phyloP scores from a whole-genome alignment of 92 coral and sea anemone species.

The Heliopora coerulea region DNA sequence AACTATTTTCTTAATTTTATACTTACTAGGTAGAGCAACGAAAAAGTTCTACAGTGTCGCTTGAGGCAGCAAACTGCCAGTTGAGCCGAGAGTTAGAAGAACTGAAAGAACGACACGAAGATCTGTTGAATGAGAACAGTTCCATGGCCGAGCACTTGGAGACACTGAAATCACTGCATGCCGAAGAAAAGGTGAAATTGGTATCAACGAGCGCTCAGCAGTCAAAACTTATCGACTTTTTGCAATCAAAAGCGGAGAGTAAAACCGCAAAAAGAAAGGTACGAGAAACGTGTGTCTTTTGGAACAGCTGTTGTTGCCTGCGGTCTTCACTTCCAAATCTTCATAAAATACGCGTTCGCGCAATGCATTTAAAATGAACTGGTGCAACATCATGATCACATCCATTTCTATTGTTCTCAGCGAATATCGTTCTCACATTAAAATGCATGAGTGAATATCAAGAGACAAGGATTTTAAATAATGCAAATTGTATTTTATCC shows the following conservation, averaged over 20 bases:
- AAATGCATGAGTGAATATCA: too few relatives aligned
- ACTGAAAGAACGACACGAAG: conserved; percentile 71
- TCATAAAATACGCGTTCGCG: too few relatives aligned
- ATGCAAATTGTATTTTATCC: too few relatives aligned
- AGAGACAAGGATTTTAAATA: too few relatives aligned
- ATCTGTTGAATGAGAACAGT: conserved; percentile 62
- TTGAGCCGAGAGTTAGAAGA: conserved; percentile 82
- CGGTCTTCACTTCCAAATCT: too few relatives aligned
- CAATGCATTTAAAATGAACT: too few relatives aligned
- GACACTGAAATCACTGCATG: conserved; percentile 87
- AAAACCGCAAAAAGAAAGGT: conserved; percentile 72
- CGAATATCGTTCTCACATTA: too few relatives aligned
- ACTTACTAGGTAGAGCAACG: conserved; percentile 63
- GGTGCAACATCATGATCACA: too few relatives aligned
- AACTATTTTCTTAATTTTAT: background rate
- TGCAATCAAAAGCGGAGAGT: conserved; percentile 91
- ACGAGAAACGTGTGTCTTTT: too few relatives aligned
- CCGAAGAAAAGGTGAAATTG: conserved; percentile 90
- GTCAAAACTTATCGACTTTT: conserved; percentile 91
- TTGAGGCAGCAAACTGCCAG: conserved; percentile 79
- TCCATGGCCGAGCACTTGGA: conserved; percentile 88
- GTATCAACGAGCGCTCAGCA: conserved; percentile 95
- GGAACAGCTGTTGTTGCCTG: too few relatives aligned
- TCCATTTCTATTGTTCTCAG: too few relatives aligned
- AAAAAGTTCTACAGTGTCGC: conserved; percentile 55